phyloP scores from a whole-genome alignment of 2,888 invertebrate genomes.

The Lysandra coridon region DNA sequence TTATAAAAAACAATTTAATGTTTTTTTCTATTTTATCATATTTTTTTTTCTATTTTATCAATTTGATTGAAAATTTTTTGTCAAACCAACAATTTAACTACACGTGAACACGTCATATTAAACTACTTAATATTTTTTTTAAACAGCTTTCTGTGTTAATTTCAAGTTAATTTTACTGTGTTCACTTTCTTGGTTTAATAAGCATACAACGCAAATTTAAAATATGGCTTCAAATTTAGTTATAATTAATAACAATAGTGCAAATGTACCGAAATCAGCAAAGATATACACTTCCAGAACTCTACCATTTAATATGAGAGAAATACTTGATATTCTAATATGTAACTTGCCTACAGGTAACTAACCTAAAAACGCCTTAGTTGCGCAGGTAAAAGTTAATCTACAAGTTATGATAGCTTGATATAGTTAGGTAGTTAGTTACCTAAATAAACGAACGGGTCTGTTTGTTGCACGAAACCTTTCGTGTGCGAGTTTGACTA shows the following conservation, averaged over 20 bases:
- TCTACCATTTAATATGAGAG: not conserved
- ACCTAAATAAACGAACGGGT: no score
- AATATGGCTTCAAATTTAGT: not conserved
- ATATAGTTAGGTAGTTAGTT: no score
- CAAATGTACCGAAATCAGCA: not conserved
- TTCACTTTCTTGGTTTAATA: not conserved
- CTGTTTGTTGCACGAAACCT: not conserved
- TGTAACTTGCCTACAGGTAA: conserved; percentile 2
- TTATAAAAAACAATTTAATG: no score
- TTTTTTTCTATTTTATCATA: not conserved
- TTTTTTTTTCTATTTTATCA: not conserved
- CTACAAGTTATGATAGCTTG: no score
- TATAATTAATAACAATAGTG: not conserved
- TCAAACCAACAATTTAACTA: no score
- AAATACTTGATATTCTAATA: not conserved
- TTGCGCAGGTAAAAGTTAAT: not conserved
- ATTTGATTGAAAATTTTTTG: not conserved
- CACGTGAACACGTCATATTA: no score
- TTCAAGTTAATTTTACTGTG: not conserved
- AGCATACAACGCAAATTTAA: not conserved
- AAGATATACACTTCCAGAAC: not conserved
- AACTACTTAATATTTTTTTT: no score
- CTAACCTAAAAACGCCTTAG: not conserved
- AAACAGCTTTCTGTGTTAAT: no score
- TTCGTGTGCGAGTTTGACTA: no score